phyloP scores from a whole-genome alignment of 2,888 invertebrate genomes.

The Meta bourneti region DNA sequence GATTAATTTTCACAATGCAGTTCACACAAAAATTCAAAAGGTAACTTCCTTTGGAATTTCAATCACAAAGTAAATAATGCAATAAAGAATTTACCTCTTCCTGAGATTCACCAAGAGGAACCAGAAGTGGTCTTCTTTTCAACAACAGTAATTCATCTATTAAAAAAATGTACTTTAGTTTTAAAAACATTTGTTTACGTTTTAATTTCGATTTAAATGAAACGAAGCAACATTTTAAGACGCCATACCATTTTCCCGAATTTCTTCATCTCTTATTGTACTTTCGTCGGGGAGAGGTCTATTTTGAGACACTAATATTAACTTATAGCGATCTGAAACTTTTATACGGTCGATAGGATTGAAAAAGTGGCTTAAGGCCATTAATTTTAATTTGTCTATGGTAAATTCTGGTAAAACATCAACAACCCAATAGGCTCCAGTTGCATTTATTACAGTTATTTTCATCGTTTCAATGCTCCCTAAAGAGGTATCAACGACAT shows the following conservation, averaged over 20 bases:
- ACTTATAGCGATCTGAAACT: constrained; percentile 80
- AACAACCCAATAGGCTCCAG: constrained; percentile 72
- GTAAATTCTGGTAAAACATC: constrained; percentile 79
- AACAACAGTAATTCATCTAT: constrained; percentile 80
- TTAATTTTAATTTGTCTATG: constrained; percentile 81
- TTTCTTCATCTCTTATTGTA: constrained; percentile 80
- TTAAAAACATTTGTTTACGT: neutral
- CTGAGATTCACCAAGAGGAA: constrained; percentile 82
- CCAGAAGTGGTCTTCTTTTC: constrained; percentile 79
- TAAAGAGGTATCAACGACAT: constrained; percentile 71
- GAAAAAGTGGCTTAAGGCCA: constrained; percentile 81
- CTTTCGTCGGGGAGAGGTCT: constrained; percentile 80
- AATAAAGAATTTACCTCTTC: constrained; percentile 81
- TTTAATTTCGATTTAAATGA: neutral
- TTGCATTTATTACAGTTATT: constrained; percentile 73
- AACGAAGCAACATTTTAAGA: neutral
- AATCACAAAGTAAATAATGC: too few species aligned
- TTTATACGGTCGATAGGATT: constrained; percentile 80
- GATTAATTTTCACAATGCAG: neutral
- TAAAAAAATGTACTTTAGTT: constrained; percentile 38
- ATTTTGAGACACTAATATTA: constrained; percentile 80
- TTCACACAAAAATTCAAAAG: too few species aligned
- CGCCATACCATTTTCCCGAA: constrained; percentile 73
- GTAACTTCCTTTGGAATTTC: too few species aligned
- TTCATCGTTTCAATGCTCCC: constrained; percentile 75